Evolutionary conservation across 2,113 vertebrate species (phyloP), one percentile per base, ranked within the genome.

Genomic region (Gymnogyps californianus): DNA sequence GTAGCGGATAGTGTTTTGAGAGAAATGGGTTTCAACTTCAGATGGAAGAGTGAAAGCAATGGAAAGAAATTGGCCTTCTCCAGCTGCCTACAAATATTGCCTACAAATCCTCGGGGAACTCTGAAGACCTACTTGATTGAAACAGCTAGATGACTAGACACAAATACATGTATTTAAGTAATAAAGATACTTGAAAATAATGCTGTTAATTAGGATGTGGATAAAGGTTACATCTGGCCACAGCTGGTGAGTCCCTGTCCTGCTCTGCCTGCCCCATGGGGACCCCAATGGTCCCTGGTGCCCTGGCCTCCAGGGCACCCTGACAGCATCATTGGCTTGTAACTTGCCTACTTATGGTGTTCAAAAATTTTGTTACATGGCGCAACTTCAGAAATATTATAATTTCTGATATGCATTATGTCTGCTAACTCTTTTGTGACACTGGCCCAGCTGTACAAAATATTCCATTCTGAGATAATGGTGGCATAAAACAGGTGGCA

Each of bases 241-340:
- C 25, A 80, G n/a, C 22, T 55, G 38, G n/a, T 47, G 4, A 85
- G 26, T 36, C 8, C 17, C 7, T 62, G 38, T 57, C 31, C 32
- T 51, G 36, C 12, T 14, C 18, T 61, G 17, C 36, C 17, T 40
- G 32, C 9, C 10, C 9, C 20, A 64, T 2, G 6, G 22, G 31
- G 16, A 57, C 3, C 3, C 5, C 12, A 13, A 28, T 24, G 6
- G 19, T 38, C 40, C 16, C 47, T 64, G 14, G 29, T 72, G 7
- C 10, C 61, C 6, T 28, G 11, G 21, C 11, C 7, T 55, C 51
- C 52, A 16, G 0, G 0, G 36, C 19, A 84, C 12, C 10, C 16
- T 52, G 36, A 51, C 16, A 81, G 57, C 16, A 34, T 29, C 22
- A 49, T 4, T 52, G 15, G 26, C 20, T 82, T 49, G 20, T n/a